These are phyloP conservation scores for Tychaedon coryphoeus DNA, from an alignment of 2,113 vertebrate species.

Conservation along the genomic window DNA sequence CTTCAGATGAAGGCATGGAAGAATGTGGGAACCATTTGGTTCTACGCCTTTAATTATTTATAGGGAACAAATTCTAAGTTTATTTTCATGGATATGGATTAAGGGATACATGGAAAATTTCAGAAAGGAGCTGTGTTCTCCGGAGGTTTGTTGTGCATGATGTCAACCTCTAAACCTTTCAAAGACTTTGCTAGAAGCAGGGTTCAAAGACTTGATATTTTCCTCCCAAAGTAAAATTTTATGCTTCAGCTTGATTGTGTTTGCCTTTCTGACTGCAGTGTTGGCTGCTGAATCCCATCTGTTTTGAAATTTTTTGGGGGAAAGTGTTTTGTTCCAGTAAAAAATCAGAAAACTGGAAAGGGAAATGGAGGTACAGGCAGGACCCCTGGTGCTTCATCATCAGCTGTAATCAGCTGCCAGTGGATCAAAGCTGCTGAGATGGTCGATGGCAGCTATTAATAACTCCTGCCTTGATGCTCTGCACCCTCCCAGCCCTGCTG, in stretches of 20 bases:
- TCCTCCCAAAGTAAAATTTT: neutral
- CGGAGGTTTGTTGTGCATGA: neutral
- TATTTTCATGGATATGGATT: neutral
- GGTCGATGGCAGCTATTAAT: conserved; percentile 55
- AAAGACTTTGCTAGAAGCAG: conserved; percentile 20
- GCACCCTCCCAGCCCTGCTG: conserved; percentile 1
- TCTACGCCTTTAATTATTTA: neutral
- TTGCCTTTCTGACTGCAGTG: neutral
- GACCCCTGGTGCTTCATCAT: neutral
- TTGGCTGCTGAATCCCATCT: neutral
- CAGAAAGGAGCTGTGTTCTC: neutral
- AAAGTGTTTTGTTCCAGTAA: neutral
- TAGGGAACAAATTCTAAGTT: neutral
- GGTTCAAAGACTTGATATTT: neutral
- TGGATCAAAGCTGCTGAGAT: conserved; percentile 32
- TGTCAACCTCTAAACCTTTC: conserved; percentile 32
- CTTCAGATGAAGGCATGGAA: neutral
- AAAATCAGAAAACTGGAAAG: neutral
- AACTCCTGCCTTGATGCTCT: conserved; percentile 7
- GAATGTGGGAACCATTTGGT: neutral
- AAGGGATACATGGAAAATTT: neutral
- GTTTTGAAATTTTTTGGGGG: neutral
- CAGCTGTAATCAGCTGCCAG: conserved; percentile 27
- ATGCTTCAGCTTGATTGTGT: neutral
- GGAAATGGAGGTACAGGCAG: neutral